phyloP scores from a whole-genome alignment of 2,113 vertebrate species.

The Lophura nycthemera region DNA sequence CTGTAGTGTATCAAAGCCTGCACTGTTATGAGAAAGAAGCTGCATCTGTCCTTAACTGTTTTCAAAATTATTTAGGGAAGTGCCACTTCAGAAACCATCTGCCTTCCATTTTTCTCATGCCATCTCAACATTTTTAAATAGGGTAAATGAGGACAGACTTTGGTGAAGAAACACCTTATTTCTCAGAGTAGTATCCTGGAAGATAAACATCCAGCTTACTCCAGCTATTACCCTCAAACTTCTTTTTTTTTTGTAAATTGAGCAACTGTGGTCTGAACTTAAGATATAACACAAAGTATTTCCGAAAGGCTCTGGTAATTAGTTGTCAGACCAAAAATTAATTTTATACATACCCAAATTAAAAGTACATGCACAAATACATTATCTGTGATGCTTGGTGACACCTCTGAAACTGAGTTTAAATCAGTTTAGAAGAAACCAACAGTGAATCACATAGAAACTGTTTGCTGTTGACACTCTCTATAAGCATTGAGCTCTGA shows the following conservation, averaged over 20 bases:
- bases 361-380: neutral
- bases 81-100: neutral
- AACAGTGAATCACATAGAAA: neutral
- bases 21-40: neutral
- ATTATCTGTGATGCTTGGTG: neutral
- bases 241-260: neutral
- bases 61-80: neutral
- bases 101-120: neutral
- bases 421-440: neutral
- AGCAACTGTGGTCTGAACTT: neutral
- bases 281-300: neutral
- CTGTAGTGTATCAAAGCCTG: neutral
- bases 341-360: neutral
- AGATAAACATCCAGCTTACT: neutral
- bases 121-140: neutral
- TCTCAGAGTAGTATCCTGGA: rapidly evolving
- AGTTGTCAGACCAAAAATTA: neutral
- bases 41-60: neutral
- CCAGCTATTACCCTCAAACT: neutral
- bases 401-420: neutral
- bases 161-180: neutral
- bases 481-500: neutral
- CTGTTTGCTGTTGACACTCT: neutral
- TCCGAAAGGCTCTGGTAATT: neutral
- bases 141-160: neutral